These are phyloP conservation scores for Megalopta genalis DNA, from an alignment of 1,140 invertebrate genomes.

Conservation along the genomic window DNA sequence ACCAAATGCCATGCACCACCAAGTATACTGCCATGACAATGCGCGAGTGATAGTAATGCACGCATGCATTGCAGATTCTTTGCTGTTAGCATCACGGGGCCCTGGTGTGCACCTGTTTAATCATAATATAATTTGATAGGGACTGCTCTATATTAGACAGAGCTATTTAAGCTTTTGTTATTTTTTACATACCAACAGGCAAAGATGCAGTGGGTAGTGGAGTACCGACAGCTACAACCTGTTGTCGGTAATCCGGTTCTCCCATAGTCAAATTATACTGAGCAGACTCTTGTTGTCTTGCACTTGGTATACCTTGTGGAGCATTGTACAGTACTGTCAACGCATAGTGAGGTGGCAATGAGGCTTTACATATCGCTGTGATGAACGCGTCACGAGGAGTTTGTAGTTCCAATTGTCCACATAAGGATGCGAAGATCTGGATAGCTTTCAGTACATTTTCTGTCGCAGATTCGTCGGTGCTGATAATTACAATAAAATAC, in stretches of 20 bases:
- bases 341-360: constrained; percentile 96
- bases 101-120: constrained; percentile 86
- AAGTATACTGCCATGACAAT: constrained; percentile 94
- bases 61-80: constrained; percentile 98
- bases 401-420: constrained; percentile 87
- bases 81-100: constrained; percentile 98
- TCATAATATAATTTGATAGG: constrained; percentile 29
- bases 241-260: constrained; percentile 87
- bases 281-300: constrained; percentile 70
- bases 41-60: constrained; percentile 92
- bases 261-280: constrained; percentile 81
- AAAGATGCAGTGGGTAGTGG: constrained; percentile 91
- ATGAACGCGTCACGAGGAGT: constrained; percentile 94
- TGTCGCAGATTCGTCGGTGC: constrained; percentile 94
- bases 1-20: constrained; percentile 97
- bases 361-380: constrained; percentile 95
- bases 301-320: constrained; percentile 79
- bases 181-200: constrained; percentile 82
- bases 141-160: not conserved
- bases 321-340: constrained; percentile 89
- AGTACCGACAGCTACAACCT: constrained; percentile 96
- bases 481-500: constrained; percentile 64
- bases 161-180: no score
- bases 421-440: constrained; percentile 91
- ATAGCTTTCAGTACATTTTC: constrained; percentile 95